A percentile compares a stretch with the other conserved stretches of the same genome.
phyloP scores from a whole-genome alignment of 2,113 vertebrate species.

The Equus przewalskii region DNA sequence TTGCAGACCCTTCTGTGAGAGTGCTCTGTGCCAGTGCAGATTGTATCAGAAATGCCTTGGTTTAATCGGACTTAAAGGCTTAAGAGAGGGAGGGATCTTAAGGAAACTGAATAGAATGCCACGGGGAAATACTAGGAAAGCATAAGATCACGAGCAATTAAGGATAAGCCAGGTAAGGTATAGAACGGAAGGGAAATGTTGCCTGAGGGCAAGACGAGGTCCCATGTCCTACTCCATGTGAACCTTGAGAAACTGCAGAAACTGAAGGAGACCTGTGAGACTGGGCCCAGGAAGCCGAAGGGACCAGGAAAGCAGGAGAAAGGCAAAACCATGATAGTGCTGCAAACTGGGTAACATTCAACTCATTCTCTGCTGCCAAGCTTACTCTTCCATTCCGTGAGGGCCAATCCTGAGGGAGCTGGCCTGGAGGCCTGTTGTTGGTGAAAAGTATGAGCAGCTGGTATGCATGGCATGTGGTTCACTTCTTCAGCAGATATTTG shows the following conservation, averaged over 20 bases:
- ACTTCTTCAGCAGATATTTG: not conserved
- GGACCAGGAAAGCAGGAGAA: not conserved
- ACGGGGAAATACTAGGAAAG: not conserved
- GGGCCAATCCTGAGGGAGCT: not conserved
- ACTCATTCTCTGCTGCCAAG: not conserved
- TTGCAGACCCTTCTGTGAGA: not conserved
- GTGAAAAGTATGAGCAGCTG: not conserved
- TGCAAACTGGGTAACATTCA: not conserved
- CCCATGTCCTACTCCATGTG: not conserved
- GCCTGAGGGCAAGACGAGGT: not conserved
- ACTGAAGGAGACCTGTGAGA: not conserved
- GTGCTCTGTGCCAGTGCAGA: not conserved
- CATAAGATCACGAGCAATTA: not conserved
- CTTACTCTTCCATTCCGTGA: not conserved
- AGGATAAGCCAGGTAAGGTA: not conserved
- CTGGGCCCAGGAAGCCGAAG: not conserved
- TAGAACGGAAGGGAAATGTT: not conserved
- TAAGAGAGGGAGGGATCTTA: not conserved
- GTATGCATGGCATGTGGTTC: not conserved
- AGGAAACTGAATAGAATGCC: not conserved
- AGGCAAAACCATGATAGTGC: not conserved
- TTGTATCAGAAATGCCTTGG: not conserved
- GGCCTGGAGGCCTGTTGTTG: not conserved
- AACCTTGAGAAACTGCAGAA: not conserved
- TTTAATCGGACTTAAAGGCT: not conserved